These are phyloP conservation scores for Procambarus virginalis DNA, from an alignment of 1,140 invertebrate species.

Conservation along the genomic window DNA sequence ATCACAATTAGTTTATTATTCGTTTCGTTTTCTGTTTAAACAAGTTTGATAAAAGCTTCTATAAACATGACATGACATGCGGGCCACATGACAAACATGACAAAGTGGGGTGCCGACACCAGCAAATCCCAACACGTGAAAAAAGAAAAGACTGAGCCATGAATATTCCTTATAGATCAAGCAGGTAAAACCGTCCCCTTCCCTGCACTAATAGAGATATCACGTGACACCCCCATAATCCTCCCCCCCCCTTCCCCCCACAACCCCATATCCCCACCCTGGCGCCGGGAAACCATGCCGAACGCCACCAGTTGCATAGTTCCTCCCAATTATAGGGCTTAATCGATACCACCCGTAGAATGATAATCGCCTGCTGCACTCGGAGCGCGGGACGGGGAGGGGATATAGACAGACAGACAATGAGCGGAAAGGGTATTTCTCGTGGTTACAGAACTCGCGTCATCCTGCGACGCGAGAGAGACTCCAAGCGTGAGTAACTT, in stretches of 20 bases:
- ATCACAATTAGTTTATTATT: no score
- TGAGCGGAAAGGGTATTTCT: neutral
- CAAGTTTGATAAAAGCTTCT: no score
- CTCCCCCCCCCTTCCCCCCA: no score
- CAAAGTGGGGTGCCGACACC: no score
- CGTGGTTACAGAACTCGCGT: neutral
- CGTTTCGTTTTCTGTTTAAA: no score
- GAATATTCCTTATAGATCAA: no score
- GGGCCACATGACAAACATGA: no score
- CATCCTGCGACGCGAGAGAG: neutral
- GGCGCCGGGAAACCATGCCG: neutral
- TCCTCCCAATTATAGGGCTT: conserved; percentile 21
- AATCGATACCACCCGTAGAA: conserved; percentile 30
- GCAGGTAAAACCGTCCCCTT: no score
- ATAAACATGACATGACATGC: no score
- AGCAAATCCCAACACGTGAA: no score
- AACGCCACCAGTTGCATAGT: conserved; percentile 1
- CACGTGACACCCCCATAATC: neutral
- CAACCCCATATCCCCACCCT: neutral
- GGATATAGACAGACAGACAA: neutral
- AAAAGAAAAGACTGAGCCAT: no score
- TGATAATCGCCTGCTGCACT: conserved; percentile 15
- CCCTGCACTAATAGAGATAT: conserved; percentile 22
- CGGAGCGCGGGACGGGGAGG: neutral
- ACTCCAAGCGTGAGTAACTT: no score